Evolutionary conservation across 2,113 vertebrate genomes (phyloP), one percentile per base, ranked within the genome.

Genomic region (Mixornis gularis): DNA sequence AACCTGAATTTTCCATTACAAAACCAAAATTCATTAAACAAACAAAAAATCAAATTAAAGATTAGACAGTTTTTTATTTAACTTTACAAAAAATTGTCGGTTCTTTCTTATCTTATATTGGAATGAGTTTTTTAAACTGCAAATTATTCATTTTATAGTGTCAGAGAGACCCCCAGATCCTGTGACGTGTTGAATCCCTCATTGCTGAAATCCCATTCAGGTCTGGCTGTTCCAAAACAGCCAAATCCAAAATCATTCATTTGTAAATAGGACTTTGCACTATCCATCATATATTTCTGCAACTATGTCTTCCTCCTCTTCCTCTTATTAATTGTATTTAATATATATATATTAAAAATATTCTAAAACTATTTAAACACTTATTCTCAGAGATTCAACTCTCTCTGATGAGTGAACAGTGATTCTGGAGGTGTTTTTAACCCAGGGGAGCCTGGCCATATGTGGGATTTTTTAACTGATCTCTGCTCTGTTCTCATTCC

Each of bases 121-220:
- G 1, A 58, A 55, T 53, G 62, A 2, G 0, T 69, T 71, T 43
- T 79, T 79, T 49, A 17, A 38, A 22, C 25, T 18, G 29, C 7
- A 58, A 56, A 8, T 53, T 41, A 3, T 66, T 77, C 6, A 6
- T 27, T 78, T 60, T 13, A 21, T 13, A 8, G 9, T 25, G 29
- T 20, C 22, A 53, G 43, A 64, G 20, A 76, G 12, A 22, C 5
- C 12, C 8, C 24, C 14, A 10, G 51, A 43, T 22, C 16, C 32
- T 58, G 16, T 48, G 32, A 27, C 0, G 0, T 24, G 12, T 34
- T 59, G 64, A 46, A n/a, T 53, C 13, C 34, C 29, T 78, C 55
- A 43, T 32, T 51, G 13, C 9, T 59, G 51, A 78, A 79, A 93
- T 24, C 44, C 46, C 13, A 3, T 25, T 17, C 21, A 36, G 12